A percentile compares a stretch with the other conserved stretches of the same genome.
Evolutionary conservation across 2,888 invertebrate species (phyloP).

Genomic region (Ectropis crepuscularia): DNA sequence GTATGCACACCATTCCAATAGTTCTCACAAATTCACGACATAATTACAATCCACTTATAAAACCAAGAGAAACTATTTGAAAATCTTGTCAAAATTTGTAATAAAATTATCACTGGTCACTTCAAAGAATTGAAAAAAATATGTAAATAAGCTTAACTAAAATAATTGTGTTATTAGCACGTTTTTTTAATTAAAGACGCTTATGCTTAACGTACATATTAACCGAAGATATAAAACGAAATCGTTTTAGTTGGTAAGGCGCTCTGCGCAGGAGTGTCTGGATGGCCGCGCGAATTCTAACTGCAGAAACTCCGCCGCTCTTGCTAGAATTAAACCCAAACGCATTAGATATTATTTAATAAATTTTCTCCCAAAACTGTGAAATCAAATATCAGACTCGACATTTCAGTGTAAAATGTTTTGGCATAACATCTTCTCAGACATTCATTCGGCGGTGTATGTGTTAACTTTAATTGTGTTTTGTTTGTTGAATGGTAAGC

Average conservation of each 20-base stretch:
- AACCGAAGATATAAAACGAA: not conserved
- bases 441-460: slow-evolving; percentile 22
- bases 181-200: too few relatives aligned
- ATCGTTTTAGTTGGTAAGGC: slow-evolving; percentile 10
- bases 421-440: slow-evolving; percentile 58
- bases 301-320: slow-evolving; percentile 49
- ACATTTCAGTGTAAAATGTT: slow-evolving; percentile 55
- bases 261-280: slow-evolving; percentile 42
- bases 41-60: slow-evolving; percentile 16
- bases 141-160: not conserved
- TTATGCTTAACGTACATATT: slow-evolving; percentile 9
- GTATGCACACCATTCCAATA: not conserved
- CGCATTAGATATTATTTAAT: slow-evolving; percentile 73
- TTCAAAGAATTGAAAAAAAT: not conserved
- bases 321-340: slow-evolving; percentile 60
- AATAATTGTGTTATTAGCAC: too few relatives aligned
- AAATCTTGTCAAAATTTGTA: not conserved
- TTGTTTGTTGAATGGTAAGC: too few relatives aligned
- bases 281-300: slow-evolving; percentile 53
- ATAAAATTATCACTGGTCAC: not conserved
- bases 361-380: slow-evolving; percentile 66
- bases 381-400: slow-evolving; percentile 58
- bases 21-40: not conserved
- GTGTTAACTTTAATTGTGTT: slow-evolving; percentile 4
- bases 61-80: not conserved